phyloP scores from a whole-genome alignment of 2,888 invertebrate species.

The Apeira syringaria region DNA sequence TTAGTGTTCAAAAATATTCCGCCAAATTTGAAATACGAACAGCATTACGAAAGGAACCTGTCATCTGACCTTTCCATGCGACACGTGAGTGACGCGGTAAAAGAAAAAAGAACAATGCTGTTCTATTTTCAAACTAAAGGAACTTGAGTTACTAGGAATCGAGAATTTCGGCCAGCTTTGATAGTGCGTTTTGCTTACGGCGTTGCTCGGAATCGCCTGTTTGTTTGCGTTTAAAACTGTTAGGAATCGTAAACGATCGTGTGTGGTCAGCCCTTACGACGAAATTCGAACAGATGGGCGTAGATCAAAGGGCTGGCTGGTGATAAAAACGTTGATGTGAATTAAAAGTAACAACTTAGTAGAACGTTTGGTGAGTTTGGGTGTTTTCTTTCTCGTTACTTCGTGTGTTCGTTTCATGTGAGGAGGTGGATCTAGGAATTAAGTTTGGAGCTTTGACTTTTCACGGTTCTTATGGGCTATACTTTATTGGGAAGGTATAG shows the following conservation, averaged over 20 bases:
- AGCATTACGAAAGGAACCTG: conserved; percentile 5
- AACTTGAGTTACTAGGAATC: conserved; percentile 58
- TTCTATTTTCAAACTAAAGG: conserved; percentile 43
- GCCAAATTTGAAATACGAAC: conserved; percentile 15
- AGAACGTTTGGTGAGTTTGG: conserved; percentile 31
- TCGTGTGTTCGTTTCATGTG: conserved; percentile 4
- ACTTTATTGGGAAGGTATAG: too few species aligned
- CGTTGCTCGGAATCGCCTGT: conserved; percentile 76
- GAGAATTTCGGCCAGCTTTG: conserved; percentile 72
- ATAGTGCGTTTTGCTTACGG: conserved; percentile 60
- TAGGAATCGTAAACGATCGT: conserved; percentile 78
- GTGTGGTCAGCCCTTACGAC: conserved; percentile 83
- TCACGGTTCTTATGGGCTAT: too few species aligned
- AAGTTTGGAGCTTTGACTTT: background rate
- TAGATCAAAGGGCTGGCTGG: conserved; percentile 74
- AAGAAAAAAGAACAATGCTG: conserved; percentile 35
- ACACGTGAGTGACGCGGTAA: conserved; percentile 22
- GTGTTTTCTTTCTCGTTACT: conserved; percentile 15
- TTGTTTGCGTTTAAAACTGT: conserved; percentile 81
- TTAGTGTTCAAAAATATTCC: too few species aligned
- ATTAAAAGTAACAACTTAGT: conserved; percentile 76
- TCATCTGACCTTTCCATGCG: conserved; percentile 10
- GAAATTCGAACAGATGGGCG: conserved; percentile 78
- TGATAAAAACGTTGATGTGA: conserved; percentile 79
- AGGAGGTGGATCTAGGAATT: conserved; percentile 6